Percentiles rank a stretch among this genome's conserved stretches.
phyloP scores from a whole-genome alignment of 2,888 invertebrate species.

The Sarcophaga rosellei region DNA sequence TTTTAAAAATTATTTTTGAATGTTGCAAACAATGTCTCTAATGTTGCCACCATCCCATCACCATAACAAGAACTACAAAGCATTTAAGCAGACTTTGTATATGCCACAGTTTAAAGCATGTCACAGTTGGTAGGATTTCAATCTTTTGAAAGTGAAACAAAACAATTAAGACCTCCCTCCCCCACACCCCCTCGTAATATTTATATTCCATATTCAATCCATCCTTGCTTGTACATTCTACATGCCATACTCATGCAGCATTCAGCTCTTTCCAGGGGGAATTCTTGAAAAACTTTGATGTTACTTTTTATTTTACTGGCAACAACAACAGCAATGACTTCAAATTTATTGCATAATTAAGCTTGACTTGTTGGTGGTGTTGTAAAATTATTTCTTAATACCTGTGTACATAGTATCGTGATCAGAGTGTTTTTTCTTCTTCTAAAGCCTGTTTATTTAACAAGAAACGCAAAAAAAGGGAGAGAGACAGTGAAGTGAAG shows the following conservation, averaged over 20 bases:
- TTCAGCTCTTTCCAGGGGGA: neutral
- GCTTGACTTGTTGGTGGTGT: neutral
- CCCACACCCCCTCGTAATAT: neutral
- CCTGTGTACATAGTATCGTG: neutral
- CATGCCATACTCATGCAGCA: neutral
- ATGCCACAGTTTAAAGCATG: conserved; percentile 40
- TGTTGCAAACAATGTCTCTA: neutral
- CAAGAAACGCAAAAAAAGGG: neutral
- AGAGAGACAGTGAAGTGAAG: too few relatives aligned
- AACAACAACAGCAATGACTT: neutral
- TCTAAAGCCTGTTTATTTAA: neutral
- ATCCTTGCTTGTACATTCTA: neutral
- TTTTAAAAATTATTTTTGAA: neutral
- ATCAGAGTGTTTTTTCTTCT: neutral
- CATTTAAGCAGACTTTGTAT: neutral
- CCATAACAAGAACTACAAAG: neutral
- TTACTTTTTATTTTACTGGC: too few relatives aligned
- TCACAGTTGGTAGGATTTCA: conserved; percentile 44
- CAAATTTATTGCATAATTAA: neutral
- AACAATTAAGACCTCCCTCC: neutral
- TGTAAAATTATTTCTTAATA: neutral
- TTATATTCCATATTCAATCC: neutral
- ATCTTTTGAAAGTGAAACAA: neutral
- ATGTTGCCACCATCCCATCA: too few relatives aligned
- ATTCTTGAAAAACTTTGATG: neutral